phyloP scores from a whole-genome alignment of 1,140 invertebrate genomes.

The Pseudomyrmex flavicornis region DNA sequence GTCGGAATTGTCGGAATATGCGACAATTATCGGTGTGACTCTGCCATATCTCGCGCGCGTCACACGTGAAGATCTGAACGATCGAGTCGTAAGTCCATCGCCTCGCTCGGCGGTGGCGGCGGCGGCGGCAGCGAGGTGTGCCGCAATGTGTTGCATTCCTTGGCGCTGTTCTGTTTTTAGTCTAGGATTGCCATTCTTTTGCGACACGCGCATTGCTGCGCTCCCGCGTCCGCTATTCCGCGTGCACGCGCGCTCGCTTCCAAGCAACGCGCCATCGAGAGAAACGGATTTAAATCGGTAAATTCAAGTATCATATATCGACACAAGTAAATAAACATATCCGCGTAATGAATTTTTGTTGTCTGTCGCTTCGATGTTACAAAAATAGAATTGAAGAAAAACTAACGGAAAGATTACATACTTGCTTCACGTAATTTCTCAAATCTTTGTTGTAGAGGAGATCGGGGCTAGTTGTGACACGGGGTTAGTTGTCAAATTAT shows the following conservation, averaged over 20 bases:
- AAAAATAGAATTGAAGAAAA: too few species aligned
- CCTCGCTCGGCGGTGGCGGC: slow-evolving; percentile 2
- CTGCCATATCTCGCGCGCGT: slow-evolving; percentile 81
- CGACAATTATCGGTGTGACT: slow-evolving; percentile 81
- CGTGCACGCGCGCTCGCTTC: slow-evolving; percentile 71
- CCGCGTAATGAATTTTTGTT: too few species aligned
- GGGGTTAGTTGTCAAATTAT: too few species aligned
- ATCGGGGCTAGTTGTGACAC: too few species aligned
- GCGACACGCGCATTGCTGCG: slow-evolving; percentile 81
- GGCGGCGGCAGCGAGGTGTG: slow-evolving; percentile 76
- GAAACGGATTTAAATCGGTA: slow-evolving; percentile 5
- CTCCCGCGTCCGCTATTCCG: slow-evolving; percentile 61
- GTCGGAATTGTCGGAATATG: slow-evolving; percentile 80
- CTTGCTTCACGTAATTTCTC: too few species aligned
- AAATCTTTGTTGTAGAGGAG: too few species aligned
- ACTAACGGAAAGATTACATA: too few species aligned
- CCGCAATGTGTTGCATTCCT: slow-evolving; percentile 82
- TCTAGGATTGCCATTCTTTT: slow-evolving; percentile 83
- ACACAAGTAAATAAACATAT: too few species aligned
- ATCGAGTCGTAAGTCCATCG: slow-evolving; percentile 60
- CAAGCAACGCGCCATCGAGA: slow-evolving; percentile 72
- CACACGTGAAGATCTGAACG: slow-evolving; percentile 43
- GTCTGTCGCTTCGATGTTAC: too few species aligned
- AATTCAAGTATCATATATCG: background rate
- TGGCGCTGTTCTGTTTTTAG: slow-evolving; percentile 83